Evolutionary conservation across 2,113 vertebrate species (phyloP), one percentile per base, ranked within the genome.

Genomic region (Mola mola): DNA sequence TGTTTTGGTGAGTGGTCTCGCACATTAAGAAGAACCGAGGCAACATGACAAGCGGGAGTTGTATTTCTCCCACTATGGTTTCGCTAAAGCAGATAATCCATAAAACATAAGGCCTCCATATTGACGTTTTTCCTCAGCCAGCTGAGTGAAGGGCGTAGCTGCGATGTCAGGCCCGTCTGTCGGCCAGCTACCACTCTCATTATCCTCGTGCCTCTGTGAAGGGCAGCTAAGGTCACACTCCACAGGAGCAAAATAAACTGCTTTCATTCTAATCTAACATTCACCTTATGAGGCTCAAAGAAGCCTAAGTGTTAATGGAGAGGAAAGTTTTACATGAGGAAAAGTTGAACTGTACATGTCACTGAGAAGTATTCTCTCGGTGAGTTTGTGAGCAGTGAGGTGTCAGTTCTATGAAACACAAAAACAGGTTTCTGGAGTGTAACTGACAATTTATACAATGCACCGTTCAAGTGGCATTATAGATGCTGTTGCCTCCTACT

Each of bases 51-150:
- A 83, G 83, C 60, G 59, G 72, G 75, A 81, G 78, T 86, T 86
- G 83, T 82, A 44, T 81, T 87, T 88, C 79, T 83, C 85, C 57
- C 79, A 56, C 82, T 52, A 64, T 82, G 81, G 73, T 83, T 89
- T 88, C 81, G 70, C 75, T 75, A 74, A 84, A 88, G 82, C 82
- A 86, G 70, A 87, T 84, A 87, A 88, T 90, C 82, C 87, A 88
- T 88, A 84, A 90, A 88, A 89, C 82, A 86, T 90, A 88, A 90
- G 78, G 78, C 75, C 77, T 84, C 71, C 3, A 58, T 88, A 90
- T 84, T 88, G 89, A 90, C 86, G 65, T 86, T 81, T 87, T 70
- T 7, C 81, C 69, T 81, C 81, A 79, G 77, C 72, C 56, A 10
- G 66, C 70, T 86, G 83, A 90, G 66, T 85, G 87, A 88, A 90